Conservation (phyloP, 2,797 vertebrate genomes). For the Acipenser ruthenus region DNA sequence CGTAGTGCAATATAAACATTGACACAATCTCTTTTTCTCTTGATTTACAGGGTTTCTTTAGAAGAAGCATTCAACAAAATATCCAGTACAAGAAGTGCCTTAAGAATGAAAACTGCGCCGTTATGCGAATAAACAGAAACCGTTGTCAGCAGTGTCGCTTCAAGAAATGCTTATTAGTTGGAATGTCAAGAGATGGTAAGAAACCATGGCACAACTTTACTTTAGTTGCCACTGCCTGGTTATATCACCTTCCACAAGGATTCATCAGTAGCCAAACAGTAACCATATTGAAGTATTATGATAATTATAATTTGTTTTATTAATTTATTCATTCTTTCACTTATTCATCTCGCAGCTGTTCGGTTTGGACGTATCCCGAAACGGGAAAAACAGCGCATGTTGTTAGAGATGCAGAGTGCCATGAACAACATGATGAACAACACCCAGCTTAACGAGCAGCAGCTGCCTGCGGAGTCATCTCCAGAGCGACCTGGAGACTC, state of each 20-base stretch:
- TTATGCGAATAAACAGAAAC: constrained; percentile 96
- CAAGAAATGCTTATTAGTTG: constrained; percentile 92
- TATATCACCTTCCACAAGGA: no score
- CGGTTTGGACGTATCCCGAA: constrained; percentile 96
- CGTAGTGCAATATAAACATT: background rate
- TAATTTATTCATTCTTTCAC: background rate
- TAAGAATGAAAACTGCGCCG: constrained; percentile 92
- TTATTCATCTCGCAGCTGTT: constrained; percentile 66
- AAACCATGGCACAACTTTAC: constrained; percentile 5
- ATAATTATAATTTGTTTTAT: background rate
- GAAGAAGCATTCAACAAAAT: constrained; percentile 97
- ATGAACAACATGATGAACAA: constrained; percentile 97
- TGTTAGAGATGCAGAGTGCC: constrained; percentile 96
- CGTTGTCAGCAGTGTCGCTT: constrained; percentile 97
- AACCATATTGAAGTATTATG: background rate
- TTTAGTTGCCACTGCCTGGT: no score
- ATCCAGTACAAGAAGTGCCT: constrained; percentile 99
- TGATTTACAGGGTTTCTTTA: constrained; percentile 81
- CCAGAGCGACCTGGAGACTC: constrained; percentile 52
- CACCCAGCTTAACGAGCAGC: constrained; percentile 73
- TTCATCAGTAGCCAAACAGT: background rate
- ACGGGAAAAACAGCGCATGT: constrained; percentile 93
- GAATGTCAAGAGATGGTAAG: constrained; percentile 96
- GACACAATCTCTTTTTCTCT: constrained; percentile 6
- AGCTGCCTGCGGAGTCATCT: constrained; percentile 51